A percentile compares a stretch with the other conserved stretches of the same genome.
Evolutionary conservation across 2,113 vertebrate species (phyloP).

Genomic region (Salvator merianae): DNA sequence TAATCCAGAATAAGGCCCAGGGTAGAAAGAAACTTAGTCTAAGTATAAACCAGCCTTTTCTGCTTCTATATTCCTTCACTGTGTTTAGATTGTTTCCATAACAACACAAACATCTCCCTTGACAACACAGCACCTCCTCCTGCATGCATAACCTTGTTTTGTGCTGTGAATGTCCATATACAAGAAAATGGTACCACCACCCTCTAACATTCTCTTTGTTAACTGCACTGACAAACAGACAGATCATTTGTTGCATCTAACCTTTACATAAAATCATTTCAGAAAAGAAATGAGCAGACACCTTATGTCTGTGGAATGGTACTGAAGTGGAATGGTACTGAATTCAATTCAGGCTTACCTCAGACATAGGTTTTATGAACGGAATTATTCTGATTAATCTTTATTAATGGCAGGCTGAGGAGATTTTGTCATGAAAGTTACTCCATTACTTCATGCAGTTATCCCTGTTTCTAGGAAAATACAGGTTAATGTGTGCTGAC

Average conservation of each 20-base stretch:
- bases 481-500: no score
- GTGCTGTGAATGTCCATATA: not conserved
- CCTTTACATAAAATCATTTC: not conserved
- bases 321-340: no score
- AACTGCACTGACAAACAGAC: not conserved
- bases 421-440: no score
- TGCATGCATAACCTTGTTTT: not conserved
- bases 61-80: not conserved
- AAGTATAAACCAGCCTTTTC: not conserved
- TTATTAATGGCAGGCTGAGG: no score
- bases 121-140: not conserved
- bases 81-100: conserved; percentile 18
- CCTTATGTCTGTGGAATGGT: not conserved
- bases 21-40: not conserved
- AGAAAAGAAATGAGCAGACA: not conserved
- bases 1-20: no score
- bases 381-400: no score
- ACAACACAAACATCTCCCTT: conserved; percentile 19
- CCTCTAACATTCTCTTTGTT: not conserved
- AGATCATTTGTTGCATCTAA: not conserved
- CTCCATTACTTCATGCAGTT: no score
- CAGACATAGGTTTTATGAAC: no score
- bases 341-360: no score
- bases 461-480: no score
- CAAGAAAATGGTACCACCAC: not conserved